These are phyloP conservation scores for Mya arenaria DNA, from an alignment of 1,140 invertebrate genomes.

Conservation along the genomic window DNA sequence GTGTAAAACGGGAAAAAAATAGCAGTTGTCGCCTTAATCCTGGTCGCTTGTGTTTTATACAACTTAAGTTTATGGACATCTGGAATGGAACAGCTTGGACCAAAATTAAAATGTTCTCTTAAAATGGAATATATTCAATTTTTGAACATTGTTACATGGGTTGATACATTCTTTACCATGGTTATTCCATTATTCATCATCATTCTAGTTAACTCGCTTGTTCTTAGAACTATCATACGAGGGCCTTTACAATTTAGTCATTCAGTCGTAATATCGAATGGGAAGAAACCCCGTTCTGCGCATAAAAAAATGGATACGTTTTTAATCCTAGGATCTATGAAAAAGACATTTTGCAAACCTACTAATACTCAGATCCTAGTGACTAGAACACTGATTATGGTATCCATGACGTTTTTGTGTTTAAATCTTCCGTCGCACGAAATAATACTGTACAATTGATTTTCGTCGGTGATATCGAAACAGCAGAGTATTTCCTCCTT, in stretches of 20 bases:
- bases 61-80: constrained; percentile 48
- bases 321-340: background rate
- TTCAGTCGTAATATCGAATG: background rate
- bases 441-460: constrained; percentile 69
- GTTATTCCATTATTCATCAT: constrained; percentile 83
- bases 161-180: constrained; percentile 83
- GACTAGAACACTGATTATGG: constrained; percentile 91
- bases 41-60: constrained; percentile 58
- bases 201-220: constrained; percentile 82
- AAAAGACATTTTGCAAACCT: background rate
- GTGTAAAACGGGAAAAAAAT: constrained; percentile 54
- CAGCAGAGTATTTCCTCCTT: background rate
- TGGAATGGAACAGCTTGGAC: constrained; percentile 11
- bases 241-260: background rate
- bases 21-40: constrained; percentile 9
- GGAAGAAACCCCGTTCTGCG: background rate
- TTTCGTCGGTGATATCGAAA: constrained; percentile 24
- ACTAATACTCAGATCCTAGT: constrained; percentile 86
- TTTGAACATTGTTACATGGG: constrained; percentile 83
- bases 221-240: constrained; percentile 3
- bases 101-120: background rate
- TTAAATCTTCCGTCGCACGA: constrained; percentile 86
- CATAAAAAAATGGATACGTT: background rate
- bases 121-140: constrained; percentile 57
- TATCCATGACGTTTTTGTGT: constrained; percentile 90